These are phyloP conservation scores for Syngnathus rostellatus DNA, from an alignment of 2,797 vertebrate genomes.

Conservation along the genomic window DNA sequence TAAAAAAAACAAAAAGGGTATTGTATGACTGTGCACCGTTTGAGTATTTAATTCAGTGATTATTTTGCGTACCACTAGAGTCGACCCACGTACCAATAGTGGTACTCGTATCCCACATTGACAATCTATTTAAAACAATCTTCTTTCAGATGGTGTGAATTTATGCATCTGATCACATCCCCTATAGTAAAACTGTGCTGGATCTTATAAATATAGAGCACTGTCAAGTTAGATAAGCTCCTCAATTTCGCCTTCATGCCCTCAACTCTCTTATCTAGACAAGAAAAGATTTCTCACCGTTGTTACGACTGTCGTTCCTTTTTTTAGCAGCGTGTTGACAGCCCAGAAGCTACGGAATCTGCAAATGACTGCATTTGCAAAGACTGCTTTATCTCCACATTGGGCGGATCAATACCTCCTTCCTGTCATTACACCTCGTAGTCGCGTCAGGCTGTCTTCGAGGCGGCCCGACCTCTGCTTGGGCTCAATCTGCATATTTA, in stretches of 20 bases:
- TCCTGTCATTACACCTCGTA: conserved; percentile 23
- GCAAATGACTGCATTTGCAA: conserved; percentile 17
- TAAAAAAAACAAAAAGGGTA: too few species aligned
- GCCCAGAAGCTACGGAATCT: conserved; percentile 6
- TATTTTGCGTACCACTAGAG: too few species aligned
- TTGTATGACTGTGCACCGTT: too few species aligned
- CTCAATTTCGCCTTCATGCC: conserved; percentile 10
- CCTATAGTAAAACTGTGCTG: conserved; percentile 2
- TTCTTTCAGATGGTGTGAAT: background rate
- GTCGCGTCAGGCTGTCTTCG: conserved; percentile 19
- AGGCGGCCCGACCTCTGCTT: conserved; percentile 2
- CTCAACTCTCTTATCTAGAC: conserved; percentile 7
- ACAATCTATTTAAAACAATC: background rate
- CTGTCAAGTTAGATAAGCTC: conserved; percentile 9
- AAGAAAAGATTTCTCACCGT: conserved; percentile 14
- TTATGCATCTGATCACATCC: background rate
- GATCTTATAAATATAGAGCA: conserved; percentile 7
- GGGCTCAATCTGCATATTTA: conserved; percentile 30
- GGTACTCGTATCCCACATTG: too few species aligned
- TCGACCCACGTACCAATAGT: too few species aligned
- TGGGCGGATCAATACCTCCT: conserved; percentile 24
- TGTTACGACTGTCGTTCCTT: conserved; percentile 1
- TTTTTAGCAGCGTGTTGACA: conserved; percentile 4
- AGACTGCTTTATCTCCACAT: conserved; percentile 24
- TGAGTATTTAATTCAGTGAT: too few species aligned